Percentiles rank a stretch among this genome's conserved stretches.
phyloP scores from a whole-genome alignment of 2,888 invertebrate genomes.

The Phalera bucephala region DNA sequence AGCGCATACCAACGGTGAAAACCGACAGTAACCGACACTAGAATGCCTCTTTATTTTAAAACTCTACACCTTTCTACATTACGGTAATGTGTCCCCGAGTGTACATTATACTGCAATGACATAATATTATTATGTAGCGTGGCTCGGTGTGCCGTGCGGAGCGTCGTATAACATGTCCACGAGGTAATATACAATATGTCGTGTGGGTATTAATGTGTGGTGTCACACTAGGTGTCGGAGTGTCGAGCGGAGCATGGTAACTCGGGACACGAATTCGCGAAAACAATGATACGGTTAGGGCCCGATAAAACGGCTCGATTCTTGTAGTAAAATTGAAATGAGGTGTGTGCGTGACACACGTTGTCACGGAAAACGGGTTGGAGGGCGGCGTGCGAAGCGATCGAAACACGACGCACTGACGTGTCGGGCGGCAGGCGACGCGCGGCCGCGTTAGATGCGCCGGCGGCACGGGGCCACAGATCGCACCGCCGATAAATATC shows the following conservation, averaged over 20 bases:
- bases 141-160: constrained; percentile 27
- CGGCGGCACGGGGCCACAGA: constrained; percentile 29
- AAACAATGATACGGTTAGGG: constrained; percentile 39
- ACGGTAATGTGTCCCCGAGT: constrained; percentile 41
- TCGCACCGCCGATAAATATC: constrained; percentile 56
- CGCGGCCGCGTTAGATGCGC: constrained; percentile 31
- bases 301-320: constrained; percentile 42
- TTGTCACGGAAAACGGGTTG: constrained; percentile 54
- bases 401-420: constrained; percentile 44
- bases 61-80: constrained; percentile 35
- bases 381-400: constrained; percentile 38
- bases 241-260: constrained; percentile 32
- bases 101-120: constrained; percentile 44
- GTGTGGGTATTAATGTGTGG: constrained; percentile 41
- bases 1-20: constrained; percentile 10
- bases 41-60: constrained; percentile 34
- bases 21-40: constrained; percentile 31
- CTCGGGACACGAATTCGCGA: constrained; percentile 32
- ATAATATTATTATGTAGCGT: constrained; percentile 41
- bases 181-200: constrained; percentile 40
- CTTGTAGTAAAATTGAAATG: constrained; percentile 52
- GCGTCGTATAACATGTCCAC: constrained; percentile 42
- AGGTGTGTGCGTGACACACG: constrained; percentile 56
- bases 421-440: constrained; percentile 20
- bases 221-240: constrained; percentile 39